Conservation (phyloP, 1,140 invertebrate species). For the Alviniconcha marisindica region DNA sequence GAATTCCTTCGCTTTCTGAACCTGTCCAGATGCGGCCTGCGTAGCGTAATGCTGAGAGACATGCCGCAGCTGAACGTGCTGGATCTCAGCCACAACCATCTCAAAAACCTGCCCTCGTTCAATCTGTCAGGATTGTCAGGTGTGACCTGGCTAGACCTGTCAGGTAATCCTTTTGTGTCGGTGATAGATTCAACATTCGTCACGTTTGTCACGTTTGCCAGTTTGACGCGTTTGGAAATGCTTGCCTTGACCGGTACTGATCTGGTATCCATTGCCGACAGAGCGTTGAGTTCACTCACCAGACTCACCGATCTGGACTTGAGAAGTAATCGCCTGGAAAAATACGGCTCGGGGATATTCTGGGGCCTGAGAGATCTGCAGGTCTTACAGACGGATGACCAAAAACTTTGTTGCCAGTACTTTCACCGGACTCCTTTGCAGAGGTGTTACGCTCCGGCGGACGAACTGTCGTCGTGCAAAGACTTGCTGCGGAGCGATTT, state of each 20-base stretch:
- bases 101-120: conserved; percentile 39
- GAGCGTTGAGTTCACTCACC: background rate
- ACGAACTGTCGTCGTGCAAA: conserved; percentile 54
- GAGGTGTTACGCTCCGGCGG: conserved; percentile 45
- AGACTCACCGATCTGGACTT: background rate
- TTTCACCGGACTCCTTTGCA: background rate
- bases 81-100: conserved; percentile 55
- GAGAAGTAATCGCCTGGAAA: conserved; percentile 41
- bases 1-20: conserved; percentile 27
- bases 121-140: conserved; percentile 49
- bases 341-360: conserved; percentile 41
- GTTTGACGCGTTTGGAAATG: conserved; percentile 40
- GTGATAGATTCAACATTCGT: conserved; percentile 38
- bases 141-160: background rate
- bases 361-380: conserved; percentile 20
- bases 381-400: conserved; percentile 39
- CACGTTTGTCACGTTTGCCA: conserved; percentile 34
- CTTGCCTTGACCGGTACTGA: conserved; percentile 35
- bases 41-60: background rate
- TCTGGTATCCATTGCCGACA: background rate
- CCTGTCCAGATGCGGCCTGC: conserved; percentile 10
- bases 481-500: conserved; percentile 49
- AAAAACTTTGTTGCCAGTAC: conserved; percentile 52
- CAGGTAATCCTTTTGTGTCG: conserved; percentile 39
- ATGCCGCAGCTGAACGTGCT: conserved; percentile 40